Base-by-base conservation (phyloP, 2,113 vertebrate species). In the Otis tarda region DNA sequence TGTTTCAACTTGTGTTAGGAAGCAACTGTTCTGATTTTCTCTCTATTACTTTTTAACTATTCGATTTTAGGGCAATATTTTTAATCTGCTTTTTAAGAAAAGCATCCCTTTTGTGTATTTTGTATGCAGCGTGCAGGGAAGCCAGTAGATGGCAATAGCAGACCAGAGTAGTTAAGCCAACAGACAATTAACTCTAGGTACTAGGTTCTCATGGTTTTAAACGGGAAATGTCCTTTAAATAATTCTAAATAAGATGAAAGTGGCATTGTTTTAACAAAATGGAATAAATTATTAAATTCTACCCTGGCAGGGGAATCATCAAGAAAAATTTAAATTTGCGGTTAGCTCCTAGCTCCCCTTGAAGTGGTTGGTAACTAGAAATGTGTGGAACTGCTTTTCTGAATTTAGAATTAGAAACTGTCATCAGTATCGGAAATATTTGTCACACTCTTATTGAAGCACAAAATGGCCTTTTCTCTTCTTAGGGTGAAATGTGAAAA, bases 121-220 rank as follows among this genome's bases (percentile, higher is more conserved):
- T 35, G 41, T 39, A 35, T 93, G 94, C 68, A 80, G 25, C 91
- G 56, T 74, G 74, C 33, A 55, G 63, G 41, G 56, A 49, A n/a
- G 45, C 97, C 98, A 98, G 94, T 95, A 98, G 98, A 94, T 98
- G 98, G 98, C 98, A 98, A 84, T 95, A 98, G 95, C 28, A 97
- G 97, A 95, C 97, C 94, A 87, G 19, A 23, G 53, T 74, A 96
- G 89, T 73, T 80, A 69, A 92, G 73, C 74, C 49, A 63, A 73
- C 31, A 64, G 49, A 69, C 28, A 20, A 74, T 59, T 60, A 39
- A 53, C 61, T 50, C 16, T 68, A 59, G 30, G 35, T 39, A 15
- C 17, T 61, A 65, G 47, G 78, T 75, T 88, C 64, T 87, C 80
- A n/a, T 89, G 80, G 21, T 78, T 97, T 96, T 95, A 75, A 87